Conservation (phyloP, 2,888 invertebrate species). For the Clistopyga incitator region DNA sequence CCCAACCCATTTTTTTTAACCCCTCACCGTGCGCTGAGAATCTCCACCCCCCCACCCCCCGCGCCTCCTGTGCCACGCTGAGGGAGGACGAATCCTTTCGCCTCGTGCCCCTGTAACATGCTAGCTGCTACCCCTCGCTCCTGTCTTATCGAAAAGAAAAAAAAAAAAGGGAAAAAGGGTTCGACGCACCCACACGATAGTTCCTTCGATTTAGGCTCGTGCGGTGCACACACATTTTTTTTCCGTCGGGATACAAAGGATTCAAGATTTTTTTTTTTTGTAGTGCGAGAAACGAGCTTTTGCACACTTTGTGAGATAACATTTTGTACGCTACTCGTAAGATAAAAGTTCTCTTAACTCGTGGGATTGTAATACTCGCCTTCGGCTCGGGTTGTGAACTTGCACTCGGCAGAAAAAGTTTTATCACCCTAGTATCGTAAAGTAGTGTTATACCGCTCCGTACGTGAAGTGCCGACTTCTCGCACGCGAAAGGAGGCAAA, state of each 20-base stretch:
- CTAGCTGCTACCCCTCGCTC: slow-evolving; percentile 37
- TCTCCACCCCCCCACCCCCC: slow-evolving; percentile 69
- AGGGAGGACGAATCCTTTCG: slow-evolving; percentile 75
- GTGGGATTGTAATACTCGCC: too few relatives aligned
- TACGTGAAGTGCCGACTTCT: too few relatives aligned
- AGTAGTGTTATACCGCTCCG: too few relatives aligned
- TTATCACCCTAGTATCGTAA: too few relatives aligned
- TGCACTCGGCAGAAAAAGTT: too few relatives aligned
- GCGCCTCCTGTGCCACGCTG: slow-evolving; percentile 64
- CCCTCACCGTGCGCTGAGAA: slow-evolving; percentile 65
- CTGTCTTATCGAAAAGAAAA: slow-evolving; percentile 65
- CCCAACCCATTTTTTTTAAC: slow-evolving; percentile 80
- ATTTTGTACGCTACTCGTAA: too few relatives aligned
- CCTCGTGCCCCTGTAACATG: slow-evolving; percentile 56
- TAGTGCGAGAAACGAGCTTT: too few relatives aligned
- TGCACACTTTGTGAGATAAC: too few relatives aligned
- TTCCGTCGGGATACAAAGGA: background rate
- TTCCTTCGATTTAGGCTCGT: slow-evolving; percentile 10
- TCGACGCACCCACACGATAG: slow-evolving; percentile 58
- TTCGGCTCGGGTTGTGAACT: too few relatives aligned
- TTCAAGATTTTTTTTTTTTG: background rate
- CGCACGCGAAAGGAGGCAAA: too few relatives aligned
- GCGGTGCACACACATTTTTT: background rate
- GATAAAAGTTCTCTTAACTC: too few relatives aligned
- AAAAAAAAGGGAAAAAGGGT: slow-evolving; percentile 68